Evolutionary conservation across 2,888 invertebrate species (phyloP), one percentile per base, ranked within the genome.

Genomic region (Julus scandinavius): DNA sequence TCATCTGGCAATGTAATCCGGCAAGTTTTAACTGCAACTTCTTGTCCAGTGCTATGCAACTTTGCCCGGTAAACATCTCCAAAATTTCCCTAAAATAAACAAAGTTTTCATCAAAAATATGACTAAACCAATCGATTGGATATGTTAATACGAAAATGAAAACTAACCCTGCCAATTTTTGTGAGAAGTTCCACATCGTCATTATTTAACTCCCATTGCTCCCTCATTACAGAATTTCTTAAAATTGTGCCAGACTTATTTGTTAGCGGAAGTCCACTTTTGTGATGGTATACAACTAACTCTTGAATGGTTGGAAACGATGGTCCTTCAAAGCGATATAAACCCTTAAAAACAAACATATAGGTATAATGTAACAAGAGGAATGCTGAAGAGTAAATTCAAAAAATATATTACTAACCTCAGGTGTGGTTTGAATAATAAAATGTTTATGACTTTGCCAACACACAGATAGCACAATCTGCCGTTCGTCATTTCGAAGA

Each of bases 381-480:
- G 85, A 87, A 88, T n/a, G 17, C 15, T 87, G 17, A 49, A 86
- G 4, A 13, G 20, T 45, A 49, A 86, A 5, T 13, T 29, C 5
- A n/a, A 86, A 49, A 45, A 49, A 9, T 38, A 49, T 0, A 45
- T 3, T 40, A 9, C 49, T 91, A 92, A 97, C 97, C 94, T 98
- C 98, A 7, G 95, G 94, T 2, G 97, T 97, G 20, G 97, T 97
- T 94, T 98, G 98, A 89, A 99, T 98, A 91, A 99, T 98, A 92
- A 99, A 99, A 93, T 99, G 98, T 92, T 98, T 98, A 91, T 98
- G 97, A 38, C 97, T 97, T 89, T 97, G 96, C 98, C 98, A 98
- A 92, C 96, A 97, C 0, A 98, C 98, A 17, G 98, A 98, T 85
- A 99, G 93, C 89, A 99, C 98, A 88, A 97, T 96, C 93, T 98